phyloP scores from a whole-genome alignment of 2,113 vertebrate genomes.

The Melanotaenia duboulayi region DNA sequence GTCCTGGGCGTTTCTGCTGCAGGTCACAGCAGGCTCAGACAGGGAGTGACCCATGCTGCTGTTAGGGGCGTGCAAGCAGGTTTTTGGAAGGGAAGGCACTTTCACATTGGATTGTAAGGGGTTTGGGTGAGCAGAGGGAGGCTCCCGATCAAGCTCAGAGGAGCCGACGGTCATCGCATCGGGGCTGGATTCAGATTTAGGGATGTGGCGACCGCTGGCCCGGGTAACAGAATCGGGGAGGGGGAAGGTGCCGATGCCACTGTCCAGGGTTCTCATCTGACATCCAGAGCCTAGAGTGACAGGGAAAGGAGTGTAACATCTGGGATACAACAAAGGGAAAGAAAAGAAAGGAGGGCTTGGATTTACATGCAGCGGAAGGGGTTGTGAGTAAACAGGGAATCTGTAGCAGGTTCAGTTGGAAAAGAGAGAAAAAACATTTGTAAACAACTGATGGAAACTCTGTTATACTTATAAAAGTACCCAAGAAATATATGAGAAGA shows the following conservation, averaged over 20 bases:
- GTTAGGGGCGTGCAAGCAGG: constrained; percentile 66
- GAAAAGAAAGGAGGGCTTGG: constrained; percentile 23
- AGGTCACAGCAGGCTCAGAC: constrained; percentile 83
- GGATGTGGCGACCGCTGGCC: constrained; percentile 77
- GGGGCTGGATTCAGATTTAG: constrained; percentile 82
- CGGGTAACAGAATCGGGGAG: constrained; percentile 88
- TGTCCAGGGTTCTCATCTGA: constrained; percentile 95
- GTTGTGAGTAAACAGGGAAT: constrained; percentile 60
- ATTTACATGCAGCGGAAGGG: constrained; percentile 77
- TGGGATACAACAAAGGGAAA: constrained; percentile 51
- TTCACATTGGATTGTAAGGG: constrained; percentile 71
- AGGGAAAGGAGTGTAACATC: constrained; percentile 70
- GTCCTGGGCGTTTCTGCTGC: constrained; percentile 66
- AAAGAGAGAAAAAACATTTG: constrained; percentile 33
- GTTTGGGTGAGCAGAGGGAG: constrained; percentile 61
- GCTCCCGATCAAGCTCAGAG: constrained; percentile 55
- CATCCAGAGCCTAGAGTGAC: constrained; percentile 87
- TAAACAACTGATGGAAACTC: not conserved
- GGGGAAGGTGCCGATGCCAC: constrained; percentile 95
- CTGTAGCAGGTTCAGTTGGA: constrained; percentile 53
- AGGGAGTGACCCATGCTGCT: constrained; percentile 82
- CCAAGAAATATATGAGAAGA: constrained; percentile 13
- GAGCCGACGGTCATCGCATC: constrained; percentile 59
- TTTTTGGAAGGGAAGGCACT: constrained; percentile 86
- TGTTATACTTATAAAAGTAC: not conserved